Evolutionary conservation across 2,797 vertebrate genomes (phyloP).

Genomic region (Parauchenoglanis ngamensis): DNA sequence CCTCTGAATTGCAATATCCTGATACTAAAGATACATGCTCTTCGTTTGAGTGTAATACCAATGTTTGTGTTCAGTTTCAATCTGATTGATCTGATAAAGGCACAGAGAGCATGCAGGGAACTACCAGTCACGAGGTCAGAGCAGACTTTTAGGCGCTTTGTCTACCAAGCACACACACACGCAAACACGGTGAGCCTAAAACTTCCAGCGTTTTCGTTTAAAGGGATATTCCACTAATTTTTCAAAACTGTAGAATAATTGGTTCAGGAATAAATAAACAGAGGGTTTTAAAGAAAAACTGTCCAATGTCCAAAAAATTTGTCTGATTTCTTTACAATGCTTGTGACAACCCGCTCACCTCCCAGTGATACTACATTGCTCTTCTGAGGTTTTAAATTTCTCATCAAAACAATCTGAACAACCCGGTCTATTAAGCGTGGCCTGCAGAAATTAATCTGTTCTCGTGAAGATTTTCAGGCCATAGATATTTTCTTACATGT

Average conservation of each 20-base stretch:
- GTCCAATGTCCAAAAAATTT: neutral
- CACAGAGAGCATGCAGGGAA: slow-evolving; percentile 47
- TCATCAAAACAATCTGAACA: neutral
- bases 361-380: neutral
- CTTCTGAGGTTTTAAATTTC: neutral
- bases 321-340: neutral
- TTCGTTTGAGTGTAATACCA: slow-evolving; percentile 39
- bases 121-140: slow-evolving; percentile 43
- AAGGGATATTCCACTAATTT: neutral
- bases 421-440: neutral
- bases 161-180: slow-evolving; percentile 16
- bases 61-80: slow-evolving; percentile 53
- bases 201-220: slow-evolving; percentile 18
- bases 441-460: neutral
- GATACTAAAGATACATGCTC: slow-evolving; percentile 41
- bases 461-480: neutral
- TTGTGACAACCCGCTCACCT: neutral
- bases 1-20: slow-evolving; percentile 25
- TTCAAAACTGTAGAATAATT: neutral
- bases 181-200: neutral
- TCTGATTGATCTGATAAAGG: slow-evolving; percentile 51
- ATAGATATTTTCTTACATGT: too few relatives aligned
- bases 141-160: slow-evolving; percentile 55
- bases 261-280: neutral
- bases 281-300: neutral